Percentiles rank a stretch among this genome's conserved stretches.
Evolutionary conservation across 2,113 vertebrate genomes (phyloP).

Genomic region (Chlorocebus sabaeus): DNA sequence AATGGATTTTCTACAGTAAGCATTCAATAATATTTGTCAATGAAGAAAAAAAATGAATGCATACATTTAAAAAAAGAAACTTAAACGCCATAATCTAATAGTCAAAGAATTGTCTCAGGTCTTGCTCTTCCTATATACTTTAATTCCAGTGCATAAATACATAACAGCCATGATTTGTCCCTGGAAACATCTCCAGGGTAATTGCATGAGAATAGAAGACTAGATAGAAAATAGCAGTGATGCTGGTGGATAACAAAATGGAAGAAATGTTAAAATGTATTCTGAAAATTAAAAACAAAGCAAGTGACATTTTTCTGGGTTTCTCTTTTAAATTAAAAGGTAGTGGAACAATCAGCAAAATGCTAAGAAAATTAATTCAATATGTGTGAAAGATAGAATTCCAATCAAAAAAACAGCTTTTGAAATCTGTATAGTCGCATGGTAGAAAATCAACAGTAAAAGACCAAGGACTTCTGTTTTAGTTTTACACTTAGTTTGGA

Average conservation of each 20-base stretch:
- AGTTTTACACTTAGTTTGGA: slow-evolving; percentile 78
- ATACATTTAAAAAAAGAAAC: not conserved
- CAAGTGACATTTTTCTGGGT: slow-evolving; percentile 80
- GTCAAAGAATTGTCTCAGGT: not conserved
- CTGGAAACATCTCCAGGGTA: slow-evolving; percentile 60
- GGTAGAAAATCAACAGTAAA: slow-evolving; percentile 70
- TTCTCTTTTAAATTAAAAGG: slow-evolving; percentile 88
- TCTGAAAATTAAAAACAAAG: slow-evolving; percentile 64
- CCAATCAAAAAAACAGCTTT: slow-evolving; percentile 80
- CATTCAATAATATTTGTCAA: not conserved
- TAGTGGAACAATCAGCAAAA: slow-evolving; percentile 82
- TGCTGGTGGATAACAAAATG: slow-evolving; percentile 82
- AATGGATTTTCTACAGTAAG: not conserved
- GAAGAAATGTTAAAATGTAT: slow-evolving; percentile 67
- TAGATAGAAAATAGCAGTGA: slow-evolving; percentile 60
- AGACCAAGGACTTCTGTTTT: slow-evolving; percentile 80
- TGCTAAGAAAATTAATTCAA: slow-evolving; percentile 88
- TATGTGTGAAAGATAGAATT: slow-evolving; percentile 85
- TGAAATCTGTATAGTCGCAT: slow-evolving; percentile 68
- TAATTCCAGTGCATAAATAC: slow-evolving; percentile 42
- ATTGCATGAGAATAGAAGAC: slow-evolving; percentile 38
- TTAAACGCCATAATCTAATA: not conserved
- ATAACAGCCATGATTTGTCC: not conserved
- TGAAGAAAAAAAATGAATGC: not conserved
- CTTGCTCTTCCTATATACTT: not conserved